Conservation (phyloP, 2,113 vertebrate species). For the Calidris pygmaea region DNA sequence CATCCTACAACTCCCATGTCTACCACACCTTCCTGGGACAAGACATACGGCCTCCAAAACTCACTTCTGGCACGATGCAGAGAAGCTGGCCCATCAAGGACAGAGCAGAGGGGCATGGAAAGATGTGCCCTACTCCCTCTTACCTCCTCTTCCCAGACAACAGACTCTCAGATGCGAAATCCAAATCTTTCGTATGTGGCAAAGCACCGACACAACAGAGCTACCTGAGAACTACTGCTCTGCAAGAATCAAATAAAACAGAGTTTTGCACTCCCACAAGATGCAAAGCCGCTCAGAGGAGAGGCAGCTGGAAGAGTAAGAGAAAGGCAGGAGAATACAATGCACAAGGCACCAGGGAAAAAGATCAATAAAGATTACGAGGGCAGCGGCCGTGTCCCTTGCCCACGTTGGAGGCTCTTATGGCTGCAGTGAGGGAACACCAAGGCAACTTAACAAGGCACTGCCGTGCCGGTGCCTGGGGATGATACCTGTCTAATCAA, state of each 20-base stretch:
- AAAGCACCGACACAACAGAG: not conserved
- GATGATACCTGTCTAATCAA: constrained; percentile 47
- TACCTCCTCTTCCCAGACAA: not conserved
- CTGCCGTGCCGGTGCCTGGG: not conserved
- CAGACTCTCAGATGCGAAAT: not conserved
- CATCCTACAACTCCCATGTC: not conserved
- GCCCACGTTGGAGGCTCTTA: not conserved
- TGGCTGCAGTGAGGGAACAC: not conserved
- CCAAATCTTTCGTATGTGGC: not conserved
- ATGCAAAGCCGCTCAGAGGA: not conserved
- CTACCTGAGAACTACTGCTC: not conserved
- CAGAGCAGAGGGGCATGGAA: not conserved
- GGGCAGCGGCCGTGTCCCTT: constrained; percentile 28
- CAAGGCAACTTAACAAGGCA: constrained; percentile 25
- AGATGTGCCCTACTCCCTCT: not conserved
- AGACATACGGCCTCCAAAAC: not conserved
- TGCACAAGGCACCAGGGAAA: not conserved
- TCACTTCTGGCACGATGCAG: not conserved
- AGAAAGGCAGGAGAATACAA: constrained; percentile 29
- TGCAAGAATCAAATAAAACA: not conserved
- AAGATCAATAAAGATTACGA: constrained; percentile 62
- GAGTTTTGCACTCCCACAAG: not conserved
- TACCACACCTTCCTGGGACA: not conserved
- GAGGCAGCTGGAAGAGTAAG: not conserved
- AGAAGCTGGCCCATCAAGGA: not conserved